Evolutionary conservation across 2,888 invertebrate species (phyloP).

Genomic region (Lasioglossum zephyrum): DNA sequence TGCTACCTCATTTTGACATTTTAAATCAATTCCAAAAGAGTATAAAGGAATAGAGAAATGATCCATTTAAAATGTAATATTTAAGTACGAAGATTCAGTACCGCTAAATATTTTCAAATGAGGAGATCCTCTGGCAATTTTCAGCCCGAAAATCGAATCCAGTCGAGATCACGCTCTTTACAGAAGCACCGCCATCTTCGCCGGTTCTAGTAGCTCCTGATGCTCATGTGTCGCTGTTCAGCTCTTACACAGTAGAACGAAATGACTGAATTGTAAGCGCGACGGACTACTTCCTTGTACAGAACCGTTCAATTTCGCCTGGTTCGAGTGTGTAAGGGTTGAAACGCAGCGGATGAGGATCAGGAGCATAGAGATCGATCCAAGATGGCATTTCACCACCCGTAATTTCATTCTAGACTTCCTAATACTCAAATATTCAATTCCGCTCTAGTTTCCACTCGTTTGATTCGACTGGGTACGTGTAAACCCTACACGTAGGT

Average conservation of each 20-base stretch:
- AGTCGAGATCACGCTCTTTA: not conserved
- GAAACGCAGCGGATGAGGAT: not conserved
- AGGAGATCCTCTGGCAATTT: too few species aligned
- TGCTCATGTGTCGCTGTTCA: slow-evolving; percentile 2
- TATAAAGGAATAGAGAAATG: too few species aligned
- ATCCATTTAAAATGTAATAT: too few species aligned
- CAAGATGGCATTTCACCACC: not conserved
- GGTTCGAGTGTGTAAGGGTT: not conserved
- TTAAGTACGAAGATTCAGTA: too few species aligned
- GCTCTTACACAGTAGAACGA: not conserved
- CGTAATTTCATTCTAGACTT: not conserved
- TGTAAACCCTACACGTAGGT: not conserved
- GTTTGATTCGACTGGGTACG: not conserved
- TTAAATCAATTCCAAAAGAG: too few species aligned
- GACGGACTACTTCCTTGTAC: not conserved
- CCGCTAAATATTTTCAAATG: too few species aligned
- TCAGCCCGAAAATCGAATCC: not conserved
- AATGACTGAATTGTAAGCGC: not conserved
- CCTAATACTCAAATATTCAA: slow-evolving; percentile 4
- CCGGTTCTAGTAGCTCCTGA: not conserved
- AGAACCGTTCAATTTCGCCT: not conserved
- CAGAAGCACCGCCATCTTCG: not conserved
- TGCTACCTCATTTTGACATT: too few species aligned
- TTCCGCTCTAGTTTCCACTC: not conserved
- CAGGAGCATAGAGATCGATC: slow-evolving; percentile 5